Conservation (phyloP, 2,797 vertebrate genomes). For the Morus bassanus region DNA sequence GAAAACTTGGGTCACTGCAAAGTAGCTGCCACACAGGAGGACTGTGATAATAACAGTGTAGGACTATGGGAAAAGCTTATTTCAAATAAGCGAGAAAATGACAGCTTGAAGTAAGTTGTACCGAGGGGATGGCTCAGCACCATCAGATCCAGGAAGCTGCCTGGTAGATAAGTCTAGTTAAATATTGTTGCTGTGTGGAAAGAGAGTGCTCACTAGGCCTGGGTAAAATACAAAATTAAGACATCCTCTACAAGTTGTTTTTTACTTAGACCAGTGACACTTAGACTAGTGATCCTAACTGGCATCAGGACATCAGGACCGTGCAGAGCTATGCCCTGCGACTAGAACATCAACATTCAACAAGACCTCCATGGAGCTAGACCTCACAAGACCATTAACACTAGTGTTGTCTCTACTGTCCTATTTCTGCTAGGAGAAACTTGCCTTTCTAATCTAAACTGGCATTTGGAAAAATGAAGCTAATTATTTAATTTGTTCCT, state of each 20-base stretch:
- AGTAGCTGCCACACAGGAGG: neutral
- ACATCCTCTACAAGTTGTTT: neutral
- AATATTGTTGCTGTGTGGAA: neutral
- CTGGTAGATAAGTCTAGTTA: neutral
- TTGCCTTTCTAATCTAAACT: neutral
- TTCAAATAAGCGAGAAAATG: neutral
- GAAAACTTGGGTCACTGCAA: neutral
- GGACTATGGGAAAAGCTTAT: neutral
- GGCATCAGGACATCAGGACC: neutral
- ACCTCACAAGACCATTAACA: neutral
- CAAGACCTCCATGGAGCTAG: neutral
- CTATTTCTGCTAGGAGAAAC: neutral
- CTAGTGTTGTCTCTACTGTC: neutral
- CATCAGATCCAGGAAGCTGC: neutral
- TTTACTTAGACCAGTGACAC: neutral
- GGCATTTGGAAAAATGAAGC: neutral
- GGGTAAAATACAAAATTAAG: neutral
- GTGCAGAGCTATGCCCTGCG: neutral
- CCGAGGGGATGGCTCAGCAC: neutral
- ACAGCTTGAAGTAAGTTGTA: neutral
- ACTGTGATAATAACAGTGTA: neutral
- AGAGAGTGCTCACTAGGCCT: neutral
- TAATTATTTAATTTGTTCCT: neutral
- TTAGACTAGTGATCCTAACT: neutral
- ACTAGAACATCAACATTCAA: neutral